These are phyloP conservation scores for Porites divaricata DNA, from an alignment of 92 coral and sea anemone species.

Conservation along the genomic window DNA sequence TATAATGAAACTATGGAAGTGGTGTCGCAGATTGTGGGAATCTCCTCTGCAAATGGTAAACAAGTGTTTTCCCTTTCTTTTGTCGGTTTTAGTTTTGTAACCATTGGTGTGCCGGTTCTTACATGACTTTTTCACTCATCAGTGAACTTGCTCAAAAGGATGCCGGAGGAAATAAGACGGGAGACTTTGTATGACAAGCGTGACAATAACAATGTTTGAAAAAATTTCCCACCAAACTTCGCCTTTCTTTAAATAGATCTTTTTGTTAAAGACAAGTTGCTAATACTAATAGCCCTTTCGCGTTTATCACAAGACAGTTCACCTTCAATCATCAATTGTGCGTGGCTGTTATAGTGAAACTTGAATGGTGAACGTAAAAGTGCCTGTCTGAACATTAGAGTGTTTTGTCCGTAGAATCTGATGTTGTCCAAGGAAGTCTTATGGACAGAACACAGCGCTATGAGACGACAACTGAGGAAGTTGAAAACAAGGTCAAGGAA, in stretches of 20 bases:
- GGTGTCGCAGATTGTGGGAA: conserved; percentile 64
- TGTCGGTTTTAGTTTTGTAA: not conserved
- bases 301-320: too few relatives aligned
- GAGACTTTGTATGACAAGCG: too few relatives aligned
- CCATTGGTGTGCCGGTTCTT: not conserved
- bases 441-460: conserved; percentile 40
- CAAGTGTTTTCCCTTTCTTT: not conserved
- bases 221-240: too few relatives aligned
- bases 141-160: not conserved
- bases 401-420: not conserved
- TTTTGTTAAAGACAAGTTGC: too few relatives aligned
- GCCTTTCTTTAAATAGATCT: too few relatives aligned
- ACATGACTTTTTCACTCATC: not conserved
- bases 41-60: conserved; percentile 45
- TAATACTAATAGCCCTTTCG: too few relatives aligned
- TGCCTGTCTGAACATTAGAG: not conserved
- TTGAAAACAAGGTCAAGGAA: conserved; percentile 17
- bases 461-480: conserved; percentile 25
- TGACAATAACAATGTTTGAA: too few relatives aligned
- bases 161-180: too few relatives aligned
- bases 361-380: too few relatives aligned
- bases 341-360: too few relatives aligned
- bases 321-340: too few relatives aligned
- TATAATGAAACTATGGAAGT: conserved; percentile 78
- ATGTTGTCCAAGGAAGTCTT: conserved; percentile 3